Conservation (phyloP, 2,797 vertebrate genomes). For the Phylloscopus collybita region DNA sequence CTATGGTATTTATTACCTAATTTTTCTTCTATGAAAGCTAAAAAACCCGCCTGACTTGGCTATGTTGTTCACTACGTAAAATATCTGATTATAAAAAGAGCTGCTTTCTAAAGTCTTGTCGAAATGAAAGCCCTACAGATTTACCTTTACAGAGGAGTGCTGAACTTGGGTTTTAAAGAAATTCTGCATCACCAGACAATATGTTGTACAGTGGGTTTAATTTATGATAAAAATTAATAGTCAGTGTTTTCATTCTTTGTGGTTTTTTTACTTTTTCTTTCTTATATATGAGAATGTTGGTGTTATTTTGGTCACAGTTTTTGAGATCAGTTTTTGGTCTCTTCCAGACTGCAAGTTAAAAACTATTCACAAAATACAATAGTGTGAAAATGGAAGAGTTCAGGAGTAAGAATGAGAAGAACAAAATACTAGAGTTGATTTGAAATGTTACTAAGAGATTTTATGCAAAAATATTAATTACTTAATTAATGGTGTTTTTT, state of each 20-base stretch:
- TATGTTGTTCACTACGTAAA: neutral
- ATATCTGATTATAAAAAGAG: neutral
- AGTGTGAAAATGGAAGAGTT: neutral
- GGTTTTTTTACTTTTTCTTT: neutral
- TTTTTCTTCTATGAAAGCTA: neutral
- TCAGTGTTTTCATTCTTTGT: neutral
- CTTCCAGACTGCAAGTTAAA: neutral
- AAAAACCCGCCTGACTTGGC: neutral
- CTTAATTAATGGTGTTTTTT: neutral
- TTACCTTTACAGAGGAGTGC: neutral
- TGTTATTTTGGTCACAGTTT: neutral
- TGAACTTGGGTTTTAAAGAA: neutral
- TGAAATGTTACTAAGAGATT: neutral
- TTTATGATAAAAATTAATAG: neutral
- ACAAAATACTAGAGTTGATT: neutral
- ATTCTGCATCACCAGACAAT: fast-evolving
- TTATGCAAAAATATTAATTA: neutral
- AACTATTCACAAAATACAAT: neutral
- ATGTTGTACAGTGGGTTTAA: neutral
- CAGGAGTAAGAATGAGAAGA: neutral
- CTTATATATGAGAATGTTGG: neutral
- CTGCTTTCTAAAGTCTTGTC: neutral
- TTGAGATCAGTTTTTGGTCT: neutral
- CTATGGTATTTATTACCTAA: neutral
- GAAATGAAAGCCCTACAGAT: neutral